Evolutionary conservation across 2,113 vertebrate genomes (phyloP), one percentile per base, ranked within the genome.

Genomic region (Paramormyrops kingsleyae): DNA sequence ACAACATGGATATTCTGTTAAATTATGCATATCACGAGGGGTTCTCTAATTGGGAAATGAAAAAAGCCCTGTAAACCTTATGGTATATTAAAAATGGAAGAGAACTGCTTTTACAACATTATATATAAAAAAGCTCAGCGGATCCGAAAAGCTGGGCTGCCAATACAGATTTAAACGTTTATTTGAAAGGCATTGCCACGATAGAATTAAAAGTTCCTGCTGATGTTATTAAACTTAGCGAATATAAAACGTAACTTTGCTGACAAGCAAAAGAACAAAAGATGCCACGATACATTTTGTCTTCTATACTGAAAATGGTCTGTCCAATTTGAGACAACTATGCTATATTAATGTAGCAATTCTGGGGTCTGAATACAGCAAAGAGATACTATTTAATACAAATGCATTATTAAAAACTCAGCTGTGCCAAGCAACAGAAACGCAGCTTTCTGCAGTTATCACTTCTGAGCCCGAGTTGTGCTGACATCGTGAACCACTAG

Each of bases 71-170:
- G 74, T 42, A 80, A 80, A 80, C 74, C 35, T 80, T 80, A 80
- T 80, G 74, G 74, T 80, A 80, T 80, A 80, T 80, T 80, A 19
- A 80, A 80, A 80, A 80, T 80, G 31, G 74, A 80, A 80, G 74
- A 42, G 35, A 80, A 80, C 74, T 31, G 74, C 35, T 19, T 80
- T 80, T 80, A 42, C 17, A 42, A 42, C 15, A 42, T 80, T 80
- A 42, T 17, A 42, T 42, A 35, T 39, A 80, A 39, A 35, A 27
- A 80, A 80, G 35, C 35, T 80, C 74, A 80, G 74, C 2, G 4
- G 12, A 80, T 80, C 5, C 1, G 74, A 35, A 39, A 80, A 17
- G 15, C 35, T 80, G 17, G 74, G n/a, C 74, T 42, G n/a, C 10
- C 62, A 31, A 70, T 70, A 31, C 4, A 31, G 1, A 42, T 80